Conservation (phyloP, 2,888 invertebrate species). For the Rotaria sp. region DNA sequence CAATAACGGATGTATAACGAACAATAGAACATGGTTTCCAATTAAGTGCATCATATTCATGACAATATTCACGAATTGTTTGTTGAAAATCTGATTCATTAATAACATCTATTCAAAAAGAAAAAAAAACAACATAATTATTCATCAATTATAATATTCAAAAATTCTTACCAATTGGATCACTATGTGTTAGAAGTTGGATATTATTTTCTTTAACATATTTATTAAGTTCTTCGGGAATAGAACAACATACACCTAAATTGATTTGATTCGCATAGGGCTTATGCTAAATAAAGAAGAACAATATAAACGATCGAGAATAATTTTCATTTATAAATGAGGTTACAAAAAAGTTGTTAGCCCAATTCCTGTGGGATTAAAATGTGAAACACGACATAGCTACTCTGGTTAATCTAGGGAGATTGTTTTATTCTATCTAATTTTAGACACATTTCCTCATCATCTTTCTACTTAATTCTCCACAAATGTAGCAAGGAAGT, state of each 20-base stretch:
- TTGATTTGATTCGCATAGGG: slow-evolving; percentile 86
- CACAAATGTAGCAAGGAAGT: too few relatives aligned
- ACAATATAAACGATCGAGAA: not conserved
- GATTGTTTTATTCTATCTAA: too few relatives aligned
- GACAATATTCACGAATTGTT: slow-evolving; percentile 5
- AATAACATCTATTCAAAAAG: not conserved
- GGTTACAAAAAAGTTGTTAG: too few relatives aligned
- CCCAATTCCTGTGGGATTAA: too few relatives aligned
- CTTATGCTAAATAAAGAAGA: slow-evolving; percentile 60
- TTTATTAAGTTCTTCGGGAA: slow-evolving; percentile 77
- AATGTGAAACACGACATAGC: too few relatives aligned
- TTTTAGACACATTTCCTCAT: too few relatives aligned
- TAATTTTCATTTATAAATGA: too few relatives aligned
- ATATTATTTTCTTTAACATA: slow-evolving; percentile 84
- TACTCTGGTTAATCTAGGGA: too few relatives aligned
- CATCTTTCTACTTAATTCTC: too few relatives aligned
- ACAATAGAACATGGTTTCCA: not conserved
- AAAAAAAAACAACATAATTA: not conserved
- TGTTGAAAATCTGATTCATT: slow-evolving; percentile 13
- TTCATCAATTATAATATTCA: too few relatives aligned
- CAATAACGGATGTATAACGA: not conserved
- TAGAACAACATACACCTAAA: slow-evolving; percentile 81
- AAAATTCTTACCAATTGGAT: slow-evolving; percentile 68
- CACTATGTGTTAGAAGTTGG: slow-evolving; percentile 86
- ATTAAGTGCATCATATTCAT: slow-evolving; percentile 12